Base-by-base conservation (phyloP, 2,888 invertebrate species). In the Tortricodes alternella region DNA sequence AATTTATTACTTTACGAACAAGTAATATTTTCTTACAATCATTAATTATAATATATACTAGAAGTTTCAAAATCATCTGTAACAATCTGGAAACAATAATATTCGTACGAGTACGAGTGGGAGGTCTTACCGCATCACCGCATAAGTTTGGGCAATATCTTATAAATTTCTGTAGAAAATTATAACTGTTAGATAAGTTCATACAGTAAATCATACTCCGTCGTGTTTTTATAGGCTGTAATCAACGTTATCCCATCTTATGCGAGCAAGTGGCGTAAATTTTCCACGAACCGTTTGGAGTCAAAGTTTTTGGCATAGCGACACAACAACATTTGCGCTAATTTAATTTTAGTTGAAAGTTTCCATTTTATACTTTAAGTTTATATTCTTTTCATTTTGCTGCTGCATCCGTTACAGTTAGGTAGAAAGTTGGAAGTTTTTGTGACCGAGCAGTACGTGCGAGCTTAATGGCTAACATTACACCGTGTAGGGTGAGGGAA, bases 271-370 rank as follows among this genome's bases (percentile, higher is more conserved):
- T 43, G 41, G 55, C 21, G 44, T 29, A 48, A 39, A 35, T 37
- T 50, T 56, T 56, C 11, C 15, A 46, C 23, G 32, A 3, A 13
- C 18, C 43, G 43, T 23, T 16, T 18, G 24, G 37, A 44, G 56
- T 50, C 49, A 56, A 44, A 49, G 37, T 50, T 55, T 56, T 38
- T 56, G 50, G 50, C 56, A 43, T 16, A 23, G 37, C 50, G 19
- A 41, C 48, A 49, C 43, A 56, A 48, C 49, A 56, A 50, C 41
- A 49, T 44, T 55, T 23, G 56, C 29, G 50, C 32, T 44, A 56
- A 56, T 50, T 50, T 56, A 50, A 56, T 56, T 49, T 50, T 29
- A 50, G 32, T 29, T 21, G 32, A 49, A 56, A 55, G 48, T 56
- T 56, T 49, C 37, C 49, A 37, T 43, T 49, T 50, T 50, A 43